Conservation (phyloP, 2,113 vertebrate species). For the Thomomys bottae region DNA sequence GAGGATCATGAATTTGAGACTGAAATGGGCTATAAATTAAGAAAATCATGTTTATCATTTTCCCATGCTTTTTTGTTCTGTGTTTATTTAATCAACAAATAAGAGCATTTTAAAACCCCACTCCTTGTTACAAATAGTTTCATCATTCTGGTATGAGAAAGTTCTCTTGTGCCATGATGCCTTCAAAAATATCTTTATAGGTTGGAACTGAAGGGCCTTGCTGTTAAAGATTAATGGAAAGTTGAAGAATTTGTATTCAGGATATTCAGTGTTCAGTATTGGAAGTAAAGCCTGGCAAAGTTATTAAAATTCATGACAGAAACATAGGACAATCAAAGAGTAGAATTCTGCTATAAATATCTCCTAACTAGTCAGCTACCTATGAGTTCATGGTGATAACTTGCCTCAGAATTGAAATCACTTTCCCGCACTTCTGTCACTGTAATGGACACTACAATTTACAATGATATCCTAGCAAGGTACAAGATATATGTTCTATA, state of each 20-base stretch:
- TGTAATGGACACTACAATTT: background rate
- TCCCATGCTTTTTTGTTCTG: too few relatives aligned
- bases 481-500: background rate
- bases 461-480: background rate
- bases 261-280: conserved; percentile 17
- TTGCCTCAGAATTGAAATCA: background rate
- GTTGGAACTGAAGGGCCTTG: background rate
- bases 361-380: background rate
- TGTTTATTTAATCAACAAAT: too few relatives aligned
- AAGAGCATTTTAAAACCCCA: background rate
- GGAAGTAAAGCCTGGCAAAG: conserved; percentile 34
- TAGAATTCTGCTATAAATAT: conserved; percentile 43
- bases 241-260: conserved; percentile 41
- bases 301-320: conserved; percentile 60
- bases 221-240: conserved; percentile 42
- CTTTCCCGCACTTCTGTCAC: background rate
- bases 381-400: background rate
- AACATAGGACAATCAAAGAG: background rate
- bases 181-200: background rate
- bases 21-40: background rate
- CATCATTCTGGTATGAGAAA: background rate
- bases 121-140: background rate
- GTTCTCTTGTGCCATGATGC: background rate
- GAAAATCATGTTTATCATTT: too few relatives aligned
- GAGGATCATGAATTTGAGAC: background rate